A percentile compares a stretch with the other conserved stretches of the same genome.
Evolutionary conservation across 2,888 invertebrate species (phyloP).

Genomic region (Sylvicola cinctus): DNA sequence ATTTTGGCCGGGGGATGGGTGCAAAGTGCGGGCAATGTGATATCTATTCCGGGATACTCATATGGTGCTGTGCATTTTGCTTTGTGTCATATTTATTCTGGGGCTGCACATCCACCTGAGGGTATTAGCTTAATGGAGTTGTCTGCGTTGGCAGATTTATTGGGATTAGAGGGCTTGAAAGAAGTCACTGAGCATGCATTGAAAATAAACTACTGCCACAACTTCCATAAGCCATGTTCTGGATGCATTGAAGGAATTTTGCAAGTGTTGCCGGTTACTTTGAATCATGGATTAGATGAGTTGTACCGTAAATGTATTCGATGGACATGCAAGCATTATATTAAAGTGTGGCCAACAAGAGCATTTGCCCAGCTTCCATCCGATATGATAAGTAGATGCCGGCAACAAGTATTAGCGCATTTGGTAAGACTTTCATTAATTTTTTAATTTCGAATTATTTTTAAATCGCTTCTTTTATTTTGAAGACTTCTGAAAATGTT

Average conservation of each 20-base stretch:
- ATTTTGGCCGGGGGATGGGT: constrained; percentile 74
- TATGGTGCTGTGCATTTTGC: constrained; percentile 78
- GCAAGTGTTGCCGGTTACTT: constrained; percentile 69
- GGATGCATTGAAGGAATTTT: constrained; percentile 71
- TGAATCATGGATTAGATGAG: constrained; percentile 72
- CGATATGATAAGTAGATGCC: constrained; percentile 65
- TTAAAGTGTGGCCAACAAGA: constrained; percentile 78
- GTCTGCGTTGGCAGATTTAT: constrained; percentile 73
- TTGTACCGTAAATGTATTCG: constrained; percentile 65
- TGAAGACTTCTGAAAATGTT: constrained; percentile 53
- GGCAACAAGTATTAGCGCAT: constrained; percentile 60
- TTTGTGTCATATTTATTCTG: constrained; percentile 85
- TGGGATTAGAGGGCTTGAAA: constrained; percentile 76
- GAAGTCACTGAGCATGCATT: constrained; percentile 78
- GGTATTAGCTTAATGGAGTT: constrained; percentile 70
- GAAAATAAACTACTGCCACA: constrained; percentile 77
- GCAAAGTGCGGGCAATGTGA: constrained; percentile 59
- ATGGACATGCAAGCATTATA: constrained; percentile 76
- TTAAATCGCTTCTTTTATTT: constrained; percentile 7
- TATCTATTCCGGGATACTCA: constrained; percentile 63
- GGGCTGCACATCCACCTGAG: constrained; percentile 72
- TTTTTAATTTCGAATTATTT: constrained; percentile 3
- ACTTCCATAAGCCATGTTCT: constrained; percentile 85
- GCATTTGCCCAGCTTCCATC: constrained; percentile 69
- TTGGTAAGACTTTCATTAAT: constrained; percentile 29